Evolutionary conservation across 2,113 vertebrate genomes (phyloP), one percentile per base, ranked within the genome.

Genomic region (Saguinus imperator): DNA sequence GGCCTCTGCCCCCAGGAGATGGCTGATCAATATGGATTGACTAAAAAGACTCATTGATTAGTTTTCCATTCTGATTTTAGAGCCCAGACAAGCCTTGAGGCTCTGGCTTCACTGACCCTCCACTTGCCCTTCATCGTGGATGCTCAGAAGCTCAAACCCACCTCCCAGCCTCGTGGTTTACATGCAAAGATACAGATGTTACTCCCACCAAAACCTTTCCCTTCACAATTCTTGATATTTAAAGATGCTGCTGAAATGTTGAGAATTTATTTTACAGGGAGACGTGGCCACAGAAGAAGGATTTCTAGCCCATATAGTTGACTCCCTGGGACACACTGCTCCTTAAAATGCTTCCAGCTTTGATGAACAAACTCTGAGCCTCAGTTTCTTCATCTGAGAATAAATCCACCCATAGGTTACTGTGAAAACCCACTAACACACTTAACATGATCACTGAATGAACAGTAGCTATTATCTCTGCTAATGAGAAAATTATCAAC

Each of bases 31-130:
- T 95, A 77, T 5, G 45, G 32, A 94, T 27, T 35, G 64, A 94
- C 83, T 72, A 64, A 87, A 94, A 92, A 64, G 81, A 96, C 72
- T 82, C 21, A 95, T 21, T 85, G 85, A 97, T 97, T 81, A 45
- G 64, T 90, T 91, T 97, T 97, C 89, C 72, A 81, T 25, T 97
- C 92, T 77, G 66, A 85, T 94, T 95, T 70, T 85, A 61, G 94
- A 89, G 76, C 52, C 91, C 57, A 96, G 91, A 86, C 52, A 94
- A 93, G 92, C 92, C 95, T 89, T 13, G 61, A 86, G 94, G 96
- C 93, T 86, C 86, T 80, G 14, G 79, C 81, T 86, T 81, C 64
- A 66, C 1, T 94, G 93, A 77, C 83, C 94, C 14, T 52, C 89
- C 85, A 84, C 64, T 35, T 89, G 80, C 17, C 92, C 95, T 96